phyloP scores from a whole-genome alignment of 2,888 invertebrate genomes.

The Drosophila atripex region DNA sequence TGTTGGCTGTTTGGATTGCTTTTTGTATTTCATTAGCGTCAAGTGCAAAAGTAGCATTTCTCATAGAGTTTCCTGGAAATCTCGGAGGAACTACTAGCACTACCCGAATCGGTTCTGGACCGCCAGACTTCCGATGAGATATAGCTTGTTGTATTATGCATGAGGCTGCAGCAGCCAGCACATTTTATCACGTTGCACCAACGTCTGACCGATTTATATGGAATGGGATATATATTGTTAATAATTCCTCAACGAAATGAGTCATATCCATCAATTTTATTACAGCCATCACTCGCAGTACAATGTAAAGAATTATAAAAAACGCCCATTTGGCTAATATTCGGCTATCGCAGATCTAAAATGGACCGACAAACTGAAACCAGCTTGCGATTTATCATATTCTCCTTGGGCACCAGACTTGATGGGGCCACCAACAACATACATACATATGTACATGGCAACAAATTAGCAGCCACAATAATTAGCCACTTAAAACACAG shows the following conservation, averaged over 20 bases:
- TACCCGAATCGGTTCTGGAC: slow-evolving; percentile 1
- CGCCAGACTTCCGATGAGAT: slow-evolving; percentile 2
- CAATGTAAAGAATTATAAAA: neutral
- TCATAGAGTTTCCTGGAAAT: slow-evolving; percentile 64
- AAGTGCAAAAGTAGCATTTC: slow-evolving; percentile 71
- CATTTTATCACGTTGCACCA: slow-evolving; percentile 25
- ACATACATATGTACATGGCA: slow-evolving; percentile 13
- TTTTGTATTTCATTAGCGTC: slow-evolving; percentile 32
- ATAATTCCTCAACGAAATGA: slow-evolving; percentile 1
- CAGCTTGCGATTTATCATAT: slow-evolving; percentile 29
- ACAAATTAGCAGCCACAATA: slow-evolving; percentile 44
- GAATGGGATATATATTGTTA: slow-evolving; percentile 1
- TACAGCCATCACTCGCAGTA: neutral
- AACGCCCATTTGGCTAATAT: slow-evolving; percentile 18
- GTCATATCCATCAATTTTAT: slow-evolving; percentile 7
- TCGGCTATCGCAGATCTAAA: slow-evolving; percentile 16
- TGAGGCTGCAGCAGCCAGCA: slow-evolving; percentile 8
- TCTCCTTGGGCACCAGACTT: slow-evolving; percentile 24
- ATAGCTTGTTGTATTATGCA: slow-evolving; percentile 29
- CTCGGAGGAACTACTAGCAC: slow-evolving; percentile 15
- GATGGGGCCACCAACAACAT: slow-evolving; percentile 25
- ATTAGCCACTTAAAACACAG: slow-evolving; percentile 53
- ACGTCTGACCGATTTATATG: slow-evolving; percentile 13
- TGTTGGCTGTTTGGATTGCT: slow-evolving; percentile 23
- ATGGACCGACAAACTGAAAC: slow-evolving; percentile 29